phyloP scores from a whole-genome alignment of 2,797 vertebrate genomes.

The Limosa lapponica region DNA sequence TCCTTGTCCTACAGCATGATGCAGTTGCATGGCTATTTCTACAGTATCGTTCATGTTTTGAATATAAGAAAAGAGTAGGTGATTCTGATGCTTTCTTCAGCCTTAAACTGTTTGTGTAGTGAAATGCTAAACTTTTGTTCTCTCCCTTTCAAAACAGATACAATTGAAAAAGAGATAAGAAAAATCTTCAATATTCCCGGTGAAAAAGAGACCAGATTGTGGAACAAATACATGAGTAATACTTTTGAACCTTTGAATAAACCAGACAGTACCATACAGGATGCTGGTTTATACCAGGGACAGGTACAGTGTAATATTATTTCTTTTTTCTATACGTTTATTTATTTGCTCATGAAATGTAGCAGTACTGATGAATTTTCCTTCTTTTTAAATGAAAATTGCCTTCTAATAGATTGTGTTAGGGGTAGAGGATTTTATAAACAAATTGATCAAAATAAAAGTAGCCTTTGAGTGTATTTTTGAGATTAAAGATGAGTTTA shows the following conservation, averaged over 20 bases:
- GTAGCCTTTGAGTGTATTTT: neutral
- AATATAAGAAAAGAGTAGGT: neutral
- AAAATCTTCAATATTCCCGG: slow-evolving; percentile 97
- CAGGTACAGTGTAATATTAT: slow-evolving; percentile 83
- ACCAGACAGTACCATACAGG: slow-evolving; percentile 98
- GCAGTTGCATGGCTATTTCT: neutral
- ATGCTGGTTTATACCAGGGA: slow-evolving; percentile 97
- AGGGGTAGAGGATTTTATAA: neutral
- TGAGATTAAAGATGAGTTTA: neutral
- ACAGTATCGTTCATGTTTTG: neutral
- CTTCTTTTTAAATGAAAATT: neutral
- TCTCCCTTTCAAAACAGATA: slow-evolving; percentile 82
- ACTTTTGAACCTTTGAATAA: slow-evolving; percentile 98
- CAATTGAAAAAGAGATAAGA: slow-evolving; percentile 98
- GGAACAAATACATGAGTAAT: slow-evolving; percentile 99
- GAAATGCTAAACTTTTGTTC: slow-evolving; percentile 21
- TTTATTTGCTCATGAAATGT: neutral
- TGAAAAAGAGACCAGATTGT: slow-evolving; percentile 96
- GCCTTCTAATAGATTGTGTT: neutral
- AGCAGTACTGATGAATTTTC: neutral
- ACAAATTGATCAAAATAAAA: neutral
- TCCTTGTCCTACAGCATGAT: neutral
- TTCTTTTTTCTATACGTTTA: neutral
- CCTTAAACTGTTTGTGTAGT: neutral
- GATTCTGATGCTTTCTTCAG: neutral